These are phyloP conservation scores for Aythya baeri DNA, from an alignment of 2,113 vertebrate genomes.

Conservation along the genomic window DNA sequence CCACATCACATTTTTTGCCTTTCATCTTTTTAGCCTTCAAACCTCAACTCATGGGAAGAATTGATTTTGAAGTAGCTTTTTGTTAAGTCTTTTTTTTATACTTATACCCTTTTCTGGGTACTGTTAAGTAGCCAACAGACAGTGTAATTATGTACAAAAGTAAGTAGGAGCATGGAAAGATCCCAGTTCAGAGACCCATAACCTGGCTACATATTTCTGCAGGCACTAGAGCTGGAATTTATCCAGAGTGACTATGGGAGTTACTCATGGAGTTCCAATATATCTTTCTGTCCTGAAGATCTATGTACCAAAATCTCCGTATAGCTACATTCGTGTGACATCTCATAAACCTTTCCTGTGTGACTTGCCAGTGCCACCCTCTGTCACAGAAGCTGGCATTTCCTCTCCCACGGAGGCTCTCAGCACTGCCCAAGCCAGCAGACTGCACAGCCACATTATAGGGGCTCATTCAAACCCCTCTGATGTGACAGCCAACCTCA, in stretches of 20 bases:
- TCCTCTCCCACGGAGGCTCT: fast-evolving
- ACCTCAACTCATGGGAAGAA: background rate
- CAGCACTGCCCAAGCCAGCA: background rate
- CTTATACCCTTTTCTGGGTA: background rate
- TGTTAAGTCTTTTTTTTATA: background rate
- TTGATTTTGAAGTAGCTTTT: background rate
- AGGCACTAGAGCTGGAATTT: background rate
- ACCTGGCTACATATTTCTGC: background rate
- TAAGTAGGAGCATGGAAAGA: background rate
- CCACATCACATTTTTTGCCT: background rate
- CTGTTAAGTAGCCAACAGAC: background rate
- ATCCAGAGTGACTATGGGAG: background rate
- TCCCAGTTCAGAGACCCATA: background rate
- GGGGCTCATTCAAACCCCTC: background rate
- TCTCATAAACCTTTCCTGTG: background rate
- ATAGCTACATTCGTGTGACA: background rate
- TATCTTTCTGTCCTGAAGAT: background rate
- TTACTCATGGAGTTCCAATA: background rate
- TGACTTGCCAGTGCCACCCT: background rate
- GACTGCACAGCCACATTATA: background rate
- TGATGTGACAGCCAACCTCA: background rate
- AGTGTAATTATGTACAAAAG: background rate
- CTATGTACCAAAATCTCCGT: background rate
- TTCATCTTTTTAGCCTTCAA: background rate
- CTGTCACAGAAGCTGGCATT: background rate